Base-by-base conservation (phyloP, 2,113 vertebrate species). In the Numida meleagris region DNA sequence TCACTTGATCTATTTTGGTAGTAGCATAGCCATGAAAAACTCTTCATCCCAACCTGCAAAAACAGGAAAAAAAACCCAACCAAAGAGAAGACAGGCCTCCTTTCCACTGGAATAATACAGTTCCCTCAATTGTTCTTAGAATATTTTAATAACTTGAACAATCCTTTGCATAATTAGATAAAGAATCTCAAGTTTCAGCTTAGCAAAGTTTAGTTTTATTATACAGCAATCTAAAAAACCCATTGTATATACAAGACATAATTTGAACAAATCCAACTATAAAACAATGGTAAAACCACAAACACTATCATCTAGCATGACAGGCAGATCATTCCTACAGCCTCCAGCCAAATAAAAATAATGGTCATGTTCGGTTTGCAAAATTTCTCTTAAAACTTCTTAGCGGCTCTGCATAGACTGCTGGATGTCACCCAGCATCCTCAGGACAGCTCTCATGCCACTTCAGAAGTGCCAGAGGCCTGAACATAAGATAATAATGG, bases 371-470 rank as follows among this genome's bases (percentile, higher is more conserved):
- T 33, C 18, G 65, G 31, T 36, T 86, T 50, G 46, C 50, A 90
- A 76, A 73, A 43, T 42, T 76, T 40, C 68, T 86, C 86, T 25
- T n/a, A 1, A 2, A 86, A 57, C 36, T 61, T 1, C 3, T 12
- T 7, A 53, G 36, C 5, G 3, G 42, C 68, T 88, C 66, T 53
- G 53, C 43, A 51, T 1, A 20, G 34, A 42, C 16, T 45, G 38
- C 15, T 55, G 57, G 6, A 42, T 0, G 1, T 74, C n/a, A 36
- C 55, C 51, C 2, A 0, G 46, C 19, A 74, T 6, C 29, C 42
- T 50, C 63, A 55, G 55, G 88, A 53, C 59, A 67, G 38, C 40
- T 78, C 76, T 46, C 10, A 34, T 19, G 50, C 68, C 46, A 23
- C 33, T 62, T 25, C 55, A 42, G 43, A 88, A 76, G 82, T 19